Evolutionary conservation across 2,113 vertebrate genomes (phyloP).

Genomic region (Sylvilagus bachmani): DNA sequence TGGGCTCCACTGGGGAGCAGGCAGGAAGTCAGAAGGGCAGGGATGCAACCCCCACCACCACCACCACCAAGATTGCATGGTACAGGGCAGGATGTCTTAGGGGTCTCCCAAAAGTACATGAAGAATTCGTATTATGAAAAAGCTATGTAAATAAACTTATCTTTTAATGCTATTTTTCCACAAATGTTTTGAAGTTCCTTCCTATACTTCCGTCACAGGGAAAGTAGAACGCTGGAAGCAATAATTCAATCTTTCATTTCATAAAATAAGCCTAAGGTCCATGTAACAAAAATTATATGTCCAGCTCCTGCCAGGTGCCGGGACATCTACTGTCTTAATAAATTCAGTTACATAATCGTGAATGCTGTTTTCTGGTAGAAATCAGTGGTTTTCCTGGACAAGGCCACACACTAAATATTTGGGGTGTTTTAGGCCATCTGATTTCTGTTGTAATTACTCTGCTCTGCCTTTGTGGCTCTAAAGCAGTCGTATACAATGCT

Average conservation of each 20-base stretch:
- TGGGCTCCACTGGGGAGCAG: background rate
- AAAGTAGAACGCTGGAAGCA: background rate
- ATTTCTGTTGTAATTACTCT: background rate
- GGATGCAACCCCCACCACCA: rapidly evolving
- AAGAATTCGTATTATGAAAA: no score
- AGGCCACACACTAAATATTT: background rate
- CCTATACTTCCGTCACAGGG: background rate
- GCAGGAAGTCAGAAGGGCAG: background rate
- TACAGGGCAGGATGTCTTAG: background rate
- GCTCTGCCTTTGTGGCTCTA: background rate
- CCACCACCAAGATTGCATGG: background rate
- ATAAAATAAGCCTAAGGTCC: background rate
- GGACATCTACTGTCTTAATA: background rate
- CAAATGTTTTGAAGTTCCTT: no score
- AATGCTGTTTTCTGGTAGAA: background rate
- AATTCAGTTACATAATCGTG: background rate
- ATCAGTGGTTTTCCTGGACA: background rate
- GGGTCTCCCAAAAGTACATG: no score
- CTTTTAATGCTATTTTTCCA: no score
- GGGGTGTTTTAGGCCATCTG: background rate
- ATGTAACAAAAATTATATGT: background rate
- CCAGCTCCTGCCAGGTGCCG: no score
- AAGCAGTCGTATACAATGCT: background rate
- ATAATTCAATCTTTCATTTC: background rate
- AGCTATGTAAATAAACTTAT: no score